These are phyloP conservation scores for Sebastes glaucus DNA, from an alignment of 2,797 vertebrate genomes.

Conservation along the genomic window DNA sequence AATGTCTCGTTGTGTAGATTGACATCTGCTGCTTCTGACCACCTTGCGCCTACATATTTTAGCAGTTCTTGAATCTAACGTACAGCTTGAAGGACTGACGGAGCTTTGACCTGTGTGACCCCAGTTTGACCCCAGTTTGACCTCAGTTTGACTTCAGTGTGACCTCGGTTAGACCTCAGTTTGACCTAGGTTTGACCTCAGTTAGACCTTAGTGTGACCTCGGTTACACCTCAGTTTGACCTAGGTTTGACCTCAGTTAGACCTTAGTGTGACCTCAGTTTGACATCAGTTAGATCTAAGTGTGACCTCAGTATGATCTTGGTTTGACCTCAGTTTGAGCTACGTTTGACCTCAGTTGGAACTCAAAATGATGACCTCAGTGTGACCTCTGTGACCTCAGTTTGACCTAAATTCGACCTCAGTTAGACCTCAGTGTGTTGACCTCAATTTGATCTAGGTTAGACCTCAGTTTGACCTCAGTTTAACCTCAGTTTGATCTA, in stretches of 20 bases:
- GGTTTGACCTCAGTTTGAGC: not conserved
- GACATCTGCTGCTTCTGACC: not conserved
- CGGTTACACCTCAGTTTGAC: accelerated
- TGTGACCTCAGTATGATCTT: not conserved
- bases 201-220: not conserved
- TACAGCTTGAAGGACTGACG: not conserved
- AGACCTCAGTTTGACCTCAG: not conserved
- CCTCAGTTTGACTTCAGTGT: not conserved
- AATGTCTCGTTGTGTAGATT: not conserved
- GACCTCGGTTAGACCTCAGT: not conserved
- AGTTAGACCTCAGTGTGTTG: no score
- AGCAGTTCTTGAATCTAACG: not conserved
- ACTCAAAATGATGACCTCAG: not conserved
- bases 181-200: accelerated
- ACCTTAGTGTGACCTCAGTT: not conserved
- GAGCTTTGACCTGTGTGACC: not conserved
- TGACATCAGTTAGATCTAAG: not conserved
- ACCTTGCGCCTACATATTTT: accelerated
- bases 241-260: not conserved
- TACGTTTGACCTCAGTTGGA: not conserved
- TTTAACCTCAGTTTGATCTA: not conserved
- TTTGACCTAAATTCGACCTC: no score
- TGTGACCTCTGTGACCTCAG: not conserved
- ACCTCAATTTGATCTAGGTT: not conserved
- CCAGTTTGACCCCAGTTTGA: not conserved